phyloP scores from a whole-genome alignment of 2,113 vertebrate genomes.

The Odontesthes bonariensis region DNA sequence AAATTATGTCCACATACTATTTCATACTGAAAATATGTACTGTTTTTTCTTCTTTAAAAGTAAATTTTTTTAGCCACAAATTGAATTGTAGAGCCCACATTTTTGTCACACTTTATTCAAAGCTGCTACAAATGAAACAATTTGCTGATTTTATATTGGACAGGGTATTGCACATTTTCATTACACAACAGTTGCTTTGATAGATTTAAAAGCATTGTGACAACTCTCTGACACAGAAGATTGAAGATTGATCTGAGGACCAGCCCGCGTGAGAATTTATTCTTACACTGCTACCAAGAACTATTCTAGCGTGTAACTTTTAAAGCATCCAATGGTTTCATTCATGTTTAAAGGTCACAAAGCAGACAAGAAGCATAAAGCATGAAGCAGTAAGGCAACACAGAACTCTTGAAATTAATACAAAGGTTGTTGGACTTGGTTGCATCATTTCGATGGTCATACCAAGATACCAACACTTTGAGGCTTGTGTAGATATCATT shows the following conservation, averaged over 20 bases:
- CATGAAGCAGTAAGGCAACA: constrained; percentile 18
- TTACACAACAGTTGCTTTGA: constrained; percentile 7
- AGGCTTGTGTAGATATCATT: too few species aligned
- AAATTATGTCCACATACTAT: too few species aligned
- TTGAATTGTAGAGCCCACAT: not conserved
- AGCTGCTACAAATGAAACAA: too few species aligned
- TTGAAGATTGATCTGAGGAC: not conserved
- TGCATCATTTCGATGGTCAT: too few species aligned
- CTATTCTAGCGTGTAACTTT: not conserved
- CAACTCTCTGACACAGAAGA: constrained; percentile 5
- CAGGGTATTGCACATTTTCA: not conserved
- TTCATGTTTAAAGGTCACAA: constrained; percentile 4
- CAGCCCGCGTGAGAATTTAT: not conserved
- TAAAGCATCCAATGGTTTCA: constrained; percentile 8
- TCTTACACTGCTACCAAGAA: not conserved
- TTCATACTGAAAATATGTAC: too few species aligned
- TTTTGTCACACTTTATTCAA: not conserved
- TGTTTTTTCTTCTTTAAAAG: not conserved
- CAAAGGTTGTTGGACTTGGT: constrained; percentile 2
- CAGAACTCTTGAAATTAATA: constrained; percentile 14
- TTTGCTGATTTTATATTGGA: not conserved
- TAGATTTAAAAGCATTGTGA: constrained; percentile 7
- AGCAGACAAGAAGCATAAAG: not conserved
- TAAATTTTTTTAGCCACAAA: too few species aligned
- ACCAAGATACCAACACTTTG: too few species aligned